A percentile compares a stretch with the other conserved stretches of the same genome.
Evolutionary conservation across 2,797 vertebrate genomes (phyloP).

Genomic region (Pseudochirops cupreus): DNA sequence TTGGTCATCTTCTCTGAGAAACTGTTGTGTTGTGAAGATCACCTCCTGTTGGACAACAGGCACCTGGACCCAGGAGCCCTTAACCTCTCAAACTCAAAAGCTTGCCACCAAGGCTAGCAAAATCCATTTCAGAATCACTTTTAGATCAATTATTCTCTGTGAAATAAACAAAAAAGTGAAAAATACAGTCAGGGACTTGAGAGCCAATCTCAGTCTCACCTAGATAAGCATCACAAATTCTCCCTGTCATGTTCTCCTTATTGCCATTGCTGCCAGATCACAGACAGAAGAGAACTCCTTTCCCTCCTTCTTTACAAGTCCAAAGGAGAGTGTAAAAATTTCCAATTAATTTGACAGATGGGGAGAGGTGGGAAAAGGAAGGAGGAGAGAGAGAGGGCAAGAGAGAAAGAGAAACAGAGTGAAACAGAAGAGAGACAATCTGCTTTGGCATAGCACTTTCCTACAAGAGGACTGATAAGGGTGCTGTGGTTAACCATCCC

Average conservation of each 20-base stretch:
- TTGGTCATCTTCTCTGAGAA: not conserved
- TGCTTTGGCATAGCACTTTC: not conserved
- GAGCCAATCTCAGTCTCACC: not conserved
- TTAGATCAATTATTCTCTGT: not conserved
- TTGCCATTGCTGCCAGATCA: not conserved
- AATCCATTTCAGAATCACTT: not conserved
- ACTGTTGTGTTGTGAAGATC: not conserved
- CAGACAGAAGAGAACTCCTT: not conserved
- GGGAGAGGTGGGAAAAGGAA: rapidly evolving
- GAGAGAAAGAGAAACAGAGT: not conserved
- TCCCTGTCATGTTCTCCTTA: not conserved
- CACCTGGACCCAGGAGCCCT: not conserved
- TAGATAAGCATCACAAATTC: not conserved
- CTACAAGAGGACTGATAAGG: not conserved
- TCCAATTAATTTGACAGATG: not conserved
- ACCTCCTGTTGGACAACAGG: not conserved
- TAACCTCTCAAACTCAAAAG: not conserved
- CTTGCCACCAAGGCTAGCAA: not conserved
- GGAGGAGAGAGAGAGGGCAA: too few species aligned
- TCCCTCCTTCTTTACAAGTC: not conserved
- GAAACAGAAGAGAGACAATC: not conserved
- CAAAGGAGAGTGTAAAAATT: not conserved
- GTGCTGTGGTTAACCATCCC: not conserved
- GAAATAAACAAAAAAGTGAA: not conserved
- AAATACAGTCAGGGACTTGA: not conserved